These are phyloP conservation scores for Poecile atricapillus DNA, from an alignment of 2,113 vertebrate species.

Conservation along the genomic window DNA sequence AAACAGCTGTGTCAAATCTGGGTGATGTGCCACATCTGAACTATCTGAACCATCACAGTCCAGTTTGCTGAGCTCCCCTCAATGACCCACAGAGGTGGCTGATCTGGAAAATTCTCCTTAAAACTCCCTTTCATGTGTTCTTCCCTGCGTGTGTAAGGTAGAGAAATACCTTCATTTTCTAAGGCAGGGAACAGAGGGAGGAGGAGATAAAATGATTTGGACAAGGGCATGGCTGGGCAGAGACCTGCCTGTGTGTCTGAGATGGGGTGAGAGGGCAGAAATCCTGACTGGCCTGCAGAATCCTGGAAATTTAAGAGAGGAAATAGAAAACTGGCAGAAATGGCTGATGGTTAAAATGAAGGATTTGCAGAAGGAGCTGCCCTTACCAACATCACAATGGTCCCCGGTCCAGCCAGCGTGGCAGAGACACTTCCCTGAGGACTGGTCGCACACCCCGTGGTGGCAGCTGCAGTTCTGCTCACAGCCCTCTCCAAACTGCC, in stretches of 20 bases:
- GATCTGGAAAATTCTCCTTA: background rate
- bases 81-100: background rate
- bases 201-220: background rate
- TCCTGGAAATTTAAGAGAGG: background rate
- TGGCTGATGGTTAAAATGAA: background rate
- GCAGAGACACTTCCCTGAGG: conserved; percentile 5
- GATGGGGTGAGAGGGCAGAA: accelerated
- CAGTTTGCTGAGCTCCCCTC: background rate
- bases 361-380: background rate
- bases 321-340: background rate
- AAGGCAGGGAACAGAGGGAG: background rate
- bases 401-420: conserved; percentile 11
- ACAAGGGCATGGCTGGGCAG: background rate
- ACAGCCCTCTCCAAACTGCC: background rate
- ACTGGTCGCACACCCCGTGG: conserved; percentile 23
- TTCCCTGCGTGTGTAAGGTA: background rate
- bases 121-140: background rate
- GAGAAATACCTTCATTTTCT: background rate
- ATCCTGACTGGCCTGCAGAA: background rate
- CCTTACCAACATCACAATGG: conserved; percentile 11
- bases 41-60: background rate
- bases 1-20: background rate
- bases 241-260: background rate
- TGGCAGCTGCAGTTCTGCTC: conserved; percentile 45
- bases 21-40: too few species aligned